These are phyloP conservation scores for Crocodylus rhombifer DNA, from an alignment of 2,797 vertebrate species.

Conservation along the genomic window DNA sequence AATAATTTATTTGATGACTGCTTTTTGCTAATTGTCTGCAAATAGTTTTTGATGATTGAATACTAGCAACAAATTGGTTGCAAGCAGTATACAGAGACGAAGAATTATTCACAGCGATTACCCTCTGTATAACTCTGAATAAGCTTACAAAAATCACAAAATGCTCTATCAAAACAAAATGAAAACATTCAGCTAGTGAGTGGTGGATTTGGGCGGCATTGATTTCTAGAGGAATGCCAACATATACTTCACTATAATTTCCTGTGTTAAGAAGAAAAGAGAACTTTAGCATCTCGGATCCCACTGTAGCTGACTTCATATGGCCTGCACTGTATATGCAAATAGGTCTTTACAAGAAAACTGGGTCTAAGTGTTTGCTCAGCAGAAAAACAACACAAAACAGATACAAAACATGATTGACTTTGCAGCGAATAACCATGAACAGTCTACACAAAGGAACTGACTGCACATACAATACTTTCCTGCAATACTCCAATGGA, in stretches of 20 bases:
- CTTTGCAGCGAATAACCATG: conserved; percentile 49
- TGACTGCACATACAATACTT: conserved; percentile 27
- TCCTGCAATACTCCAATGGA: conserved; percentile 43
- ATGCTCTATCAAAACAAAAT: background rate
- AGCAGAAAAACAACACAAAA: conserved; percentile 61
- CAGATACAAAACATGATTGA: conserved; percentile 53
- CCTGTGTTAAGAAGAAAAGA: background rate
- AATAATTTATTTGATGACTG: conserved; percentile 62
- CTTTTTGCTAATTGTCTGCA: conserved; percentile 65
- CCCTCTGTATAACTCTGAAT: conserved; percentile 15
- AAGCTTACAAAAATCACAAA: conserved; percentile 7
- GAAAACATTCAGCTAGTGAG: conserved; percentile 36
- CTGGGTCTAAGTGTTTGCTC: conserved; percentile 39
- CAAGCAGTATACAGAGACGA: conserved; percentile 2
- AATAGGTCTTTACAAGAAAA: conserved; percentile 50
- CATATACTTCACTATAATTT: background rate
- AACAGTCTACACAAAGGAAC: conserved; percentile 48
- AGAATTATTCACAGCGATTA: too few species aligned
- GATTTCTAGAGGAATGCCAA: background rate
- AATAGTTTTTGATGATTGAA: conserved; percentile 60
- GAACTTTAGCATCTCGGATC: conserved; percentile 4
- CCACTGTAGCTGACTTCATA: background rate
- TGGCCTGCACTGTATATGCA: background rate
- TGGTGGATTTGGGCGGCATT: background rate
- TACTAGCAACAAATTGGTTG: conserved; percentile 39